phyloP scores from a whole-genome alignment of 2,113 vertebrate genomes.

The Todiramphus saurophagus region DNA sequence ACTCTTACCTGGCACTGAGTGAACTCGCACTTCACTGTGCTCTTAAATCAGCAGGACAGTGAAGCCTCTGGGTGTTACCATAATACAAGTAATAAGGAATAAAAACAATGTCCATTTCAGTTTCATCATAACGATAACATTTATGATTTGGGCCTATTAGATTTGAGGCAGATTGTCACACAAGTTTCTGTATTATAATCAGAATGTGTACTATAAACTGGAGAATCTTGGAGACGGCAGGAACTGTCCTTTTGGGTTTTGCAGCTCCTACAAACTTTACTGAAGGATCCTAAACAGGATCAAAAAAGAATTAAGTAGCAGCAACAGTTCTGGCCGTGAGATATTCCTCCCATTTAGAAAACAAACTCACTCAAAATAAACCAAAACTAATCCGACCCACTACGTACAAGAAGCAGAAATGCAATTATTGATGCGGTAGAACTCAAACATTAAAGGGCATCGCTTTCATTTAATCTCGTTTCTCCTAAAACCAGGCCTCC shows the following conservation, averaged over 20 bases:
- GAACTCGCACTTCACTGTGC: background rate
- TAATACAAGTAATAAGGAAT: background rate
- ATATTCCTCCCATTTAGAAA: background rate
- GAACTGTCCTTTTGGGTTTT: background rate
- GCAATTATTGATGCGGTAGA: background rate
- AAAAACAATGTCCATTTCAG: background rate
- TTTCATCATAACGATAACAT: background rate
- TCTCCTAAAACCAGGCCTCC: background rate
- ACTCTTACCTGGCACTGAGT: accelerated
- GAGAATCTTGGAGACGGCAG: background rate
- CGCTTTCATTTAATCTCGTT: background rate
- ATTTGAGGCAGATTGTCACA: too few species aligned
- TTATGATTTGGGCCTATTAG: background rate
- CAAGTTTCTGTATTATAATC: background rate
- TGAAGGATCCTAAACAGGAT: background rate
- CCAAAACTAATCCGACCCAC: too few species aligned
- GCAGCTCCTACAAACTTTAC: background rate
- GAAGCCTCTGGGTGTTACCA: background rate
- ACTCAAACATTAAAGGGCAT: background rate
- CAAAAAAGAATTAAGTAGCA: background rate
- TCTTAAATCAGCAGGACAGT: background rate
- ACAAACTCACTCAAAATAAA: background rate
- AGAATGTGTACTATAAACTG: too few species aligned
- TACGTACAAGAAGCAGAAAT: background rate
- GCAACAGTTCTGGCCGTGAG: background rate